Evolutionary conservation across 1,140 invertebrate genomes (phyloP).

Genomic region (Drosophila nigrodunni): DNA sequence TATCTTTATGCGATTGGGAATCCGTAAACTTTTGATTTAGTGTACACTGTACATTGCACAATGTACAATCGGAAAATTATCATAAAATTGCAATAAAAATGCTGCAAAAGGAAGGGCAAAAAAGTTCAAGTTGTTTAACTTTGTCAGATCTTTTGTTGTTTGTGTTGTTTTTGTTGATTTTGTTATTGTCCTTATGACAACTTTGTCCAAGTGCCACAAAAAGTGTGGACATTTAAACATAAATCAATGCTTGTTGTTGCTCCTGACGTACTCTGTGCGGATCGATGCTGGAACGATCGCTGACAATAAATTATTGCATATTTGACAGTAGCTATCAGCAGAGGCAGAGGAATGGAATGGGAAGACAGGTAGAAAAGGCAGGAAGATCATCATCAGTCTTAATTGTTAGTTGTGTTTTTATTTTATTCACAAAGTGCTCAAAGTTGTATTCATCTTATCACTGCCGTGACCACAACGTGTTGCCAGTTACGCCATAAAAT

Average conservation of each 20-base stretch:
- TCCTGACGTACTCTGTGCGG: slow-evolving; percentile 63
- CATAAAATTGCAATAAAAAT: slow-evolving; percentile 77
- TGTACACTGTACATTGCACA: slow-evolving; percentile 21
- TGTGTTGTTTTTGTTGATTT: slow-evolving; percentile 39
- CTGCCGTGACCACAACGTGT: slow-evolving; percentile 72
- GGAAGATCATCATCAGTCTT: slow-evolving; percentile 46
- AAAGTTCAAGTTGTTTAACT: slow-evolving; percentile 11
- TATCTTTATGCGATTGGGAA: background rate
- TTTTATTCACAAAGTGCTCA: slow-evolving; percentile 7
- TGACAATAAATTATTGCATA: slow-evolving; percentile 77
- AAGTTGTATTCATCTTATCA: slow-evolving; percentile 42
- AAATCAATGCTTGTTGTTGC: slow-evolving; percentile 64
- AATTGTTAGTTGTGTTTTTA: slow-evolving; percentile 66
- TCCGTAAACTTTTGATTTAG: slow-evolving; percentile 24
- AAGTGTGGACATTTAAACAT: slow-evolving; percentile 67
- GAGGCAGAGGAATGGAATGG: background rate
- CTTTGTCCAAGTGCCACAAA: slow-evolving; percentile 68
- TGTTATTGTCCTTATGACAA: slow-evolving; percentile 75
- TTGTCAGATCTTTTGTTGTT: slow-evolving; percentile 30
- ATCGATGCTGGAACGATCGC: slow-evolving; percentile 60
- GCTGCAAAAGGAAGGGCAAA: slow-evolving; percentile 61
- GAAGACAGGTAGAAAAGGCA: background rate
- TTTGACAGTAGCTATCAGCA: slow-evolving; percentile 61
- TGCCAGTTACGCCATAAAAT: slow-evolving; percentile 74
- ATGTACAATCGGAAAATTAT: slow-evolving; percentile 46